Conservation (phyloP, 2,797 vertebrate species). For the Microchirus variegatus region DNA sequence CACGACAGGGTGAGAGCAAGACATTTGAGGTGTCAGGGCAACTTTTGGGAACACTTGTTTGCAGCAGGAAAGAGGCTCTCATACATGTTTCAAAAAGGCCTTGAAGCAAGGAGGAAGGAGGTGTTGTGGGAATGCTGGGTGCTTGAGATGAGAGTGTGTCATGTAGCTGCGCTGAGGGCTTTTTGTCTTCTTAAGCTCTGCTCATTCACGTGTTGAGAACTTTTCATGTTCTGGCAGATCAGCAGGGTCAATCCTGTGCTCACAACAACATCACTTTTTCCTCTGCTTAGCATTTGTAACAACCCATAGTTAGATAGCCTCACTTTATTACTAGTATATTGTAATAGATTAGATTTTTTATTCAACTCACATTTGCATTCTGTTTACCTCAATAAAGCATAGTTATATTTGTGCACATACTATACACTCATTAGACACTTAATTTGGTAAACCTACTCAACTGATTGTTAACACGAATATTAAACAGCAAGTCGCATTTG, state of each 20-base stretch:
- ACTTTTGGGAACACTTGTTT: conserved; percentile 53
- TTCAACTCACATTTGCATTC: too few relatives aligned
- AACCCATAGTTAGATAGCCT: too few relatives aligned
- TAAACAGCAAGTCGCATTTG: too few relatives aligned
- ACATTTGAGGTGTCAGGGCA: conserved; percentile 61
- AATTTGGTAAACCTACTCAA: too few relatives aligned
- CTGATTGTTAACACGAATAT: too few relatives aligned
- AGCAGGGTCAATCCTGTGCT: background rate
- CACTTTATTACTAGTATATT: too few relatives aligned
- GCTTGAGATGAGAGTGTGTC: conserved; percentile 27
- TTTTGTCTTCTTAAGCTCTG: conserved; percentile 20
- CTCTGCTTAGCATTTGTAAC: too few relatives aligned
- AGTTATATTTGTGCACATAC: too few relatives aligned
- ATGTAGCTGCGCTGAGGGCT: conserved; percentile 6
- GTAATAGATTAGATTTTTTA: too few relatives aligned
- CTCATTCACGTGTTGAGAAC: conserved; percentile 10
- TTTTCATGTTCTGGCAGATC: conserved; percentile 11
- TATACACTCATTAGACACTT: too few relatives aligned
- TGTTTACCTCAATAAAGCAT: too few relatives aligned
- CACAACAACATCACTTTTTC: too few relatives aligned
- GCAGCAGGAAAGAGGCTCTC: conserved; percentile 40
- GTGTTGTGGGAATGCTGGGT: conserved; percentile 25
- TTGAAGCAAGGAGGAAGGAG: conserved; percentile 19
- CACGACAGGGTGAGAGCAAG: conserved; percentile 34
- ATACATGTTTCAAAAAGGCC: conserved; percentile 32